Base-by-base conservation (phyloP, 2,797 vertebrate genomes). In the Naso thynnoides region DNA sequence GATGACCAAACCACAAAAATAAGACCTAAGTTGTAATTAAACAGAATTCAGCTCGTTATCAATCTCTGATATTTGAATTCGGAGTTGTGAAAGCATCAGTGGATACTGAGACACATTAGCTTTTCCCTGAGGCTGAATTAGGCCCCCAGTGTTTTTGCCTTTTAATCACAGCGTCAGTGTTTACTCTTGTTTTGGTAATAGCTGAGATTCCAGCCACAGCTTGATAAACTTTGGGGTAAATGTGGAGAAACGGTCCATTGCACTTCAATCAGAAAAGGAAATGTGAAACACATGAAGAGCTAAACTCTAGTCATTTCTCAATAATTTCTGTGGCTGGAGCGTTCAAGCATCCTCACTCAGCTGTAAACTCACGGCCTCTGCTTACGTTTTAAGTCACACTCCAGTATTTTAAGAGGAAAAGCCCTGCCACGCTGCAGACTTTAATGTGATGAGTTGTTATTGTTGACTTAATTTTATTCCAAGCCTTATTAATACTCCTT, bases 231-330 rank as follows among this genome's bases (percentile, higher is more conserved):
- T 57, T 63, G 65, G 78, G 76, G 63, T 76, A 90, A 86, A 80
- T 85, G 89, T 81, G 82, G 85, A 78, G 72, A 74, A 77, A 73
- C 19, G 73, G 77, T 86, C 71, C 77, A 87, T 80, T 91, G 90
- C 89, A 89, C 86, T 85, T 92, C 76, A 90, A 54, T 90, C 88
- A 80, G 72, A 84, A 90, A 60, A 65, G 90, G 90, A 93, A 93
- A 94, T 90, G 84, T 82, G 89, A 92, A 93, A 89, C 91, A 92
- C 76, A 70, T 72, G 85, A 89, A 61, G 76, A 92, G 65, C 87
- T 82, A 74, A 88, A 81, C 61, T 71, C 71, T 3, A 73, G 79
- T 86, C 76, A 82, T 91, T 93, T 90, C 88, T 87, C 57, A 86
- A 85, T 86, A n/a, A 84, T 63, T 58, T 70, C 79, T 83, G 82